phyloP scores from a whole-genome alignment of 2,888 invertebrate genomes.

The Dolomedes plantarius region DNA sequence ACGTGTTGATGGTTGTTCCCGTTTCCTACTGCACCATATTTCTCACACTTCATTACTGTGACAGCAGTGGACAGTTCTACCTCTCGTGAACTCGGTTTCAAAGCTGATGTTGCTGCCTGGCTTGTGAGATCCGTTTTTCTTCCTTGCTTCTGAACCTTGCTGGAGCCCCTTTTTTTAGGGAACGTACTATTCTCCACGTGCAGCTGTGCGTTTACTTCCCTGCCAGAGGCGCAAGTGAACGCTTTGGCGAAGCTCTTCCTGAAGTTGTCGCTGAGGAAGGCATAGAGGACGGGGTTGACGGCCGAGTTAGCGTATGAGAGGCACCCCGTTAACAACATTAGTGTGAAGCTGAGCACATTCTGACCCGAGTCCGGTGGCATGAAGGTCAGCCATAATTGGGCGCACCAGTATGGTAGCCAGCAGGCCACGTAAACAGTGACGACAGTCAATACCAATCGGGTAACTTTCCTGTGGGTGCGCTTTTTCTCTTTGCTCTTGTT shows the following conservation, averaged over 20 bases:
- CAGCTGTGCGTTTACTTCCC: constrained; percentile 88
- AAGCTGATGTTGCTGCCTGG: too few species aligned
- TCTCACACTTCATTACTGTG: too few species aligned
- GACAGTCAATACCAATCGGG: constrained; percentile 92
- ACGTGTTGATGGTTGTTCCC: too few species aligned
- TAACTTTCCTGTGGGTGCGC: constrained; percentile 91
- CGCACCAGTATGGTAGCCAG: constrained; percentile 95
- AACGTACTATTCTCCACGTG: constrained; percentile 91
- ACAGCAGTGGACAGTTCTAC: too few species aligned
- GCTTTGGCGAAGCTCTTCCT: constrained; percentile 94
- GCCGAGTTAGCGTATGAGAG: constrained; percentile 92
- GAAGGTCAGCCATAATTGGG: constrained; percentile 80
- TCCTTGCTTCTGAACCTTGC: too few species aligned
- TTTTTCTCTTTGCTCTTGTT: constrained; percentile 95
- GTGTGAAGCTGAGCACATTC: constrained; percentile 80
- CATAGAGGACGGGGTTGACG: constrained; percentile 89
- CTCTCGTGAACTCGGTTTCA: too few species aligned
- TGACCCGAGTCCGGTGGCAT: constrained; percentile 54
- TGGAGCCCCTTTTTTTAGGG: constrained; percentile 71
- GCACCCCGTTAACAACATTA: constrained; percentile 90
- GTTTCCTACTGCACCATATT: too few species aligned
- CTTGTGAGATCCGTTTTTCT: too few species aligned
- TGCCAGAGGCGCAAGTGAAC: constrained; percentile 90
- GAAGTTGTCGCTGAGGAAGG: constrained; percentile 94
- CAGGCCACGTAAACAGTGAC: constrained; percentile 93